Conservation (phyloP, 2,797 vertebrate genomes). For the Anabacerthia variegaticeps region DNA sequence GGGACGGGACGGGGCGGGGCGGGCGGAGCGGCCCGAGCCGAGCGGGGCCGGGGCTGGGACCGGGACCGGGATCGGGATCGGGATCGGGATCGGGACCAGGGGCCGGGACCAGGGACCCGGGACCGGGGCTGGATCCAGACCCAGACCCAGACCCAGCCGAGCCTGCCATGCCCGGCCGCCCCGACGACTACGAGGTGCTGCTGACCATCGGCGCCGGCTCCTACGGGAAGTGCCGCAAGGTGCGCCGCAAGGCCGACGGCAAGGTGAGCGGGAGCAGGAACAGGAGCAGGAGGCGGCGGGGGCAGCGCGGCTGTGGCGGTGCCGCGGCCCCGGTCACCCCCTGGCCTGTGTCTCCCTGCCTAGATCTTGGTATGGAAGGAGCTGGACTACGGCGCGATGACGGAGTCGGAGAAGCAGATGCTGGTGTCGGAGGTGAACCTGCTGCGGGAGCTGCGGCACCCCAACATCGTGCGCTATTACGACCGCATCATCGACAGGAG, state of each 20-base stretch:
- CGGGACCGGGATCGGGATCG: too few species aligned
- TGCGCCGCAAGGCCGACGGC: slow-evolving; percentile 86
- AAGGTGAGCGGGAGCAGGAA: slow-evolving; percentile 79
- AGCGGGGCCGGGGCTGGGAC: background rate
- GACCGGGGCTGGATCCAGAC: too few species aligned
- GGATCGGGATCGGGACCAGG: too few species aligned
- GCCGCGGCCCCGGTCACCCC: too few species aligned
- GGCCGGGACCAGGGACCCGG: too few species aligned
- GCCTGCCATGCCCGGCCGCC: slow-evolving; percentile 85
- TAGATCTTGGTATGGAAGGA: slow-evolving; percentile 97
- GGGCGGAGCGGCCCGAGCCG: rapidly evolving
- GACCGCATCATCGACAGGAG: slow-evolving; percentile 95
- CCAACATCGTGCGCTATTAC: slow-evolving; percentile 93
- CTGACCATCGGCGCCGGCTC: slow-evolving; percentile 90
- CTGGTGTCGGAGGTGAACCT: slow-evolving; percentile 97
- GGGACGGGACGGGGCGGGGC: background rate
- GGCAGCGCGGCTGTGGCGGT: too few species aligned
- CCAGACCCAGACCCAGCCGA: too few species aligned
- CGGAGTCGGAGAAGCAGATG: slow-evolving; percentile 94
- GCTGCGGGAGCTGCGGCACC: slow-evolving; percentile 91
- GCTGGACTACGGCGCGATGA: slow-evolving; percentile 94
- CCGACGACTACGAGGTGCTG: slow-evolving; percentile 91
- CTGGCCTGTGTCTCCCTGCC: background rate
- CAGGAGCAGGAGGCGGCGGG: rapidly evolving
- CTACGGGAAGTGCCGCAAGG: slow-evolving; percentile 93